A percentile compares a stretch with the other conserved stretches of the same genome.
phyloP scores from a whole-genome alignment of 1,140 invertebrate species.

The Chymomyza costata region DNA sequence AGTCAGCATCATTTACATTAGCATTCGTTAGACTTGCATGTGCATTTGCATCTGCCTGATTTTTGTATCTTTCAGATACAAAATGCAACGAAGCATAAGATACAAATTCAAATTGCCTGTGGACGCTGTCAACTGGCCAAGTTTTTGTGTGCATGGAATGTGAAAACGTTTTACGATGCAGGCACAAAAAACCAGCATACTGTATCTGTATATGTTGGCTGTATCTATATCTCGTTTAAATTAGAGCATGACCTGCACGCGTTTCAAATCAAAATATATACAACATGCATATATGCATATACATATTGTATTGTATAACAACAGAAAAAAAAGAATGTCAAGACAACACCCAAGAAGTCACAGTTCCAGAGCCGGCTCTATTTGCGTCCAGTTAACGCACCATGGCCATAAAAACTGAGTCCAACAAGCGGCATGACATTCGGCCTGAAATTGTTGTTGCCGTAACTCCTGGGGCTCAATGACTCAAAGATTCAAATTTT shows the following conservation, averaged over 20 bases:
- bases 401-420: conserved; percentile 61
- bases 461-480: conserved; percentile 18
- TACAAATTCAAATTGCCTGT: no score
- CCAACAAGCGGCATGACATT: conserved; percentile 50
- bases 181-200: no score
- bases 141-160: no score
- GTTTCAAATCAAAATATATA: conserved; percentile 67
- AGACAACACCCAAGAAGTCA: conserved; percentile 10
- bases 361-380: conserved; percentile 50
- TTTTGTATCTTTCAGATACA: conserved; percentile 7
- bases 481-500: conserved; percentile 57
- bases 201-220: conserved; percentile 25
- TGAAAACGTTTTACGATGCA: no score
- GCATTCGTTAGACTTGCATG: conserved; percentile 8
- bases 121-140: no score
- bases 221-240: conserved; percentile 24
- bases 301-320: conserved; percentile 41
- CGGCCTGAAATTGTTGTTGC: conserved; percentile 21
- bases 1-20: conserved; percentile 12
- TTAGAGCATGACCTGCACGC: conserved; percentile 59
- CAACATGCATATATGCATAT: conserved; percentile 58
- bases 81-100: no score
- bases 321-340: conserved; percentile 60
- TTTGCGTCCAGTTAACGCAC: conserved; percentile 68
- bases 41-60: no score